Percentiles rank a stretch among this genome's conserved stretches.
Evolutionary conservation across 2,888 invertebrate species (phyloP).

Genomic region (Brenthis daphne): DNA sequence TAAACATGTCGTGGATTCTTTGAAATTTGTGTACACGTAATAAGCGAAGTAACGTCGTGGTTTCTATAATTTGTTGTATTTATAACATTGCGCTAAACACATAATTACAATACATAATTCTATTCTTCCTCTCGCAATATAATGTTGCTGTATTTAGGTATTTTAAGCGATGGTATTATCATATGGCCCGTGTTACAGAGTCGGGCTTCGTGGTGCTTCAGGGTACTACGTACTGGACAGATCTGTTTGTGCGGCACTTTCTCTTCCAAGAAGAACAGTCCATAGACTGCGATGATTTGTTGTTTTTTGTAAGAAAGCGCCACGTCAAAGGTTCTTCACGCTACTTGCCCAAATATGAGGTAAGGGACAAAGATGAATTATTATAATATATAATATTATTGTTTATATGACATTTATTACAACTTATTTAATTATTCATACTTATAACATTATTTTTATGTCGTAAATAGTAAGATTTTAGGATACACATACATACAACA

Average conservation of each 20-base stretch:
- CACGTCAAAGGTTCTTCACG: constrained; percentile 94
- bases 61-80: background rate
- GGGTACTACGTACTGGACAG: constrained; percentile 97
- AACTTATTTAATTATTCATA: too few relatives aligned
- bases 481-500: too few relatives aligned
- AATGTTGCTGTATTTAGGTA: background rate
- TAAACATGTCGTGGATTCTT: constrained; percentile 8
- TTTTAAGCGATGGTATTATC: too few relatives aligned
- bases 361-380: constrained; percentile 56
- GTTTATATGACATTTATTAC: too few relatives aligned
- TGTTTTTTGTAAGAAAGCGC: constrained; percentile 97
- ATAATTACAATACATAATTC: constrained; percentile 1
- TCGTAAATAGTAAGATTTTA: too few relatives aligned
- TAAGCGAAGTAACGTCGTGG: constrained; percentile 6
- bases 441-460: too few relatives aligned
- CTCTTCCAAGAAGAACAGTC: constrained; percentile 93
- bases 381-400: background rate
- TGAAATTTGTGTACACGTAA: constrained; percentile 4
- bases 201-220: constrained; percentile 95
- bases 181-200: constrained; percentile 77
- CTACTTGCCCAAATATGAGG: constrained; percentile 94
- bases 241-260: constrained; percentile 96
- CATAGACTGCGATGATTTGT: constrained; percentile 95
- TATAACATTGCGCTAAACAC: background rate
- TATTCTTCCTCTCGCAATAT: background rate